A percentile compares a stretch with the other conserved stretches of the same genome.
Evolutionary conservation across 2,797 vertebrate species (phyloP).

Genomic region (Gadopsis bispinosus): DNA sequence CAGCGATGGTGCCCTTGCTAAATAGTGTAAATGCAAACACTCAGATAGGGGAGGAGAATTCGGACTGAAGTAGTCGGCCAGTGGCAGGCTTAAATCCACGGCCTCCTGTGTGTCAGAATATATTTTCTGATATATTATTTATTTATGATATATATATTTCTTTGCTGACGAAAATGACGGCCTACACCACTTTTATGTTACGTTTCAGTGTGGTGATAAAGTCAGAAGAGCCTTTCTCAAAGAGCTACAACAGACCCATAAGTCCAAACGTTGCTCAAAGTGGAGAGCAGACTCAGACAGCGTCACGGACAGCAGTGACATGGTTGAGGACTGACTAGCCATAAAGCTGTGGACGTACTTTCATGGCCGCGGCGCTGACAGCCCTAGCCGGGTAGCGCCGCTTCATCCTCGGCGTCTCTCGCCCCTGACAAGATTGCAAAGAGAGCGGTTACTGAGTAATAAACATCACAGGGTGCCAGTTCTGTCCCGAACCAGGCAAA

Average conservation of each 20-base stretch:
- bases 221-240: constrained; percentile 11
- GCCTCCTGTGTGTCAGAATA: no score
- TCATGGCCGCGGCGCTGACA: constrained; percentile 24
- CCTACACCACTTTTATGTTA: constrained; percentile 19
- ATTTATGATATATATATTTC: not conserved
- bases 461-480: constrained; percentile 55
- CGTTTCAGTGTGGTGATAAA: constrained; percentile 12
- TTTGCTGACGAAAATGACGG: constrained; percentile 17
- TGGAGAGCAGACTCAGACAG: constrained; percentile 3
- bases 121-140: constrained; percentile 2
- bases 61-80: no score
- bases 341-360: constrained; percentile 37
- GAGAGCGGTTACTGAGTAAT: constrained; percentile 60
- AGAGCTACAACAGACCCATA: not conserved
- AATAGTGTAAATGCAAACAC: no score
- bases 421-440: constrained; percentile 61
- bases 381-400: constrained; percentile 6
- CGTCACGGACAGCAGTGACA: constrained; percentile 27
- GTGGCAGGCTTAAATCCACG: no score
- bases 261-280: constrained; percentile 6
- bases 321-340: constrained; percentile 28
- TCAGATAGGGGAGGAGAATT: no score
- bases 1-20: no score
- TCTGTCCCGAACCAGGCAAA: constrained; percentile 44
- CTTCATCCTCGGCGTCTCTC: constrained; percentile 43